These are phyloP conservation scores for Oncorhynchus nerka DNA, from an alignment of 2,113 vertebrate species.

Conservation along the genomic window DNA sequence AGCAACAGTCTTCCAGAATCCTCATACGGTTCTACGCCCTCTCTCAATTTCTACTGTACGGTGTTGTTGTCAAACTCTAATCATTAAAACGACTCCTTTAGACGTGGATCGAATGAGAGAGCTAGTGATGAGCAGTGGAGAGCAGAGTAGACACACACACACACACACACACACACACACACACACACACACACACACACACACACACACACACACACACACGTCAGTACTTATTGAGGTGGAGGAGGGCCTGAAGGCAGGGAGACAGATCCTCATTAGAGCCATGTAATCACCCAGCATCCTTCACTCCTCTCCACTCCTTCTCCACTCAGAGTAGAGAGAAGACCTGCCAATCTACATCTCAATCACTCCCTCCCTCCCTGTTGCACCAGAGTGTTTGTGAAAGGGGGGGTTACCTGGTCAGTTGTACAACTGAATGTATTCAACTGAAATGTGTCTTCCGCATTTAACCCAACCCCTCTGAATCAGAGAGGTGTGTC, in stretches of 20 bases:
- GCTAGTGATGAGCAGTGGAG: not conserved
- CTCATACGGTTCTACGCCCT: not conserved
- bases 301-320: slow-evolving; percentile 11
- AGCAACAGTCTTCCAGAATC: not conserved
- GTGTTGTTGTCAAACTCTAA: not conserved
- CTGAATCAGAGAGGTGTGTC: too few species aligned
- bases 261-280: slow-evolving; percentile 44
- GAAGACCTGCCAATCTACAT: slow-evolving; percentile 27
- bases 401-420: too few species aligned
- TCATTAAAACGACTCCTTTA: not conserved
- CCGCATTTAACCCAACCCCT: too few species aligned
- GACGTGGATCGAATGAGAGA: not conserved
- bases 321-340: slow-evolving; percentile 14
- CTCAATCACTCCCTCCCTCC: too few species aligned
- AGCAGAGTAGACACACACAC: not conserved
- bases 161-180: too few species aligned
- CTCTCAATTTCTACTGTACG: not conserved
- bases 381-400: too few species aligned
- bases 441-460: too few species aligned
- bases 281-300: slow-evolving; percentile 37
- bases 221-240: slow-evolving; percentile 36
- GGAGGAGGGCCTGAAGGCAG: slow-evolving; percentile 39
- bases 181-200: too few species aligned
- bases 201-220: not conserved
- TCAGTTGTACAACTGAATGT: too few species aligned